phyloP scores from a whole-genome alignment of 2,113 vertebrate species.

The Leptosomus discolor region DNA sequence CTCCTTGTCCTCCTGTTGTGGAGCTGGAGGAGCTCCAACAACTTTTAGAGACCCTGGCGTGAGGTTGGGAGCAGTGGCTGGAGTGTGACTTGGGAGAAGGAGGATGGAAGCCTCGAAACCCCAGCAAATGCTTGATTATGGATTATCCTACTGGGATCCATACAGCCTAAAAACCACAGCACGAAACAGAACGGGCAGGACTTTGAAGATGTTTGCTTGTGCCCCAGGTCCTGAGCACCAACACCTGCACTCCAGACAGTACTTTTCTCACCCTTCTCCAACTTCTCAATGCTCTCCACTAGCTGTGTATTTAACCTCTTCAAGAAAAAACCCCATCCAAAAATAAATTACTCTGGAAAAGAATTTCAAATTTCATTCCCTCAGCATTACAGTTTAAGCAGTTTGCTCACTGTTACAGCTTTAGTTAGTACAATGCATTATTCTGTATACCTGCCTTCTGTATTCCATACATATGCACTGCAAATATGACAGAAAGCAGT shows the following conservation, averaged over 20 bases:
- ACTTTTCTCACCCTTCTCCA: not conserved
- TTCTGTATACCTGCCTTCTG: not conserved
- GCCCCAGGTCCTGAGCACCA: not conserved
- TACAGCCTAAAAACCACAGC: not conserved
- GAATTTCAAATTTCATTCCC: not conserved
- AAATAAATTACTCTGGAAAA: not conserved
- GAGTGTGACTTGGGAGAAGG: not conserved
- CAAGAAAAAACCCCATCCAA: not conserved
- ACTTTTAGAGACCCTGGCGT: not conserved
- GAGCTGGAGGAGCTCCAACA: not conserved
- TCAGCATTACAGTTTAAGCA: not conserved
- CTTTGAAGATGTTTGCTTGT: not conserved
- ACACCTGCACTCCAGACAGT: not conserved
- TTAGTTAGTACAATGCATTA: not conserved
- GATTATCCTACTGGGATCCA: not conserved
- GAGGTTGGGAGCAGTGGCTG: not conserved
- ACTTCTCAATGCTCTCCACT: not conserved
- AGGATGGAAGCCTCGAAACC: not conserved
- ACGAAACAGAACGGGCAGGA: not conserved
- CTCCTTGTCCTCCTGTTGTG: not conserved
- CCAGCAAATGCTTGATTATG: not conserved
- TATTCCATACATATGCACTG: not conserved
- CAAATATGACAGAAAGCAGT: not conserved
- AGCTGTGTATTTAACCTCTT: not conserved
- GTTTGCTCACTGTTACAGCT: not conserved